Percentiles rank a stretch among this genome's conserved stretches.
Evolutionary conservation across 2,113 vertebrate species (phyloP).

Genomic region (Kryptolebias marmoratus): DNA sequence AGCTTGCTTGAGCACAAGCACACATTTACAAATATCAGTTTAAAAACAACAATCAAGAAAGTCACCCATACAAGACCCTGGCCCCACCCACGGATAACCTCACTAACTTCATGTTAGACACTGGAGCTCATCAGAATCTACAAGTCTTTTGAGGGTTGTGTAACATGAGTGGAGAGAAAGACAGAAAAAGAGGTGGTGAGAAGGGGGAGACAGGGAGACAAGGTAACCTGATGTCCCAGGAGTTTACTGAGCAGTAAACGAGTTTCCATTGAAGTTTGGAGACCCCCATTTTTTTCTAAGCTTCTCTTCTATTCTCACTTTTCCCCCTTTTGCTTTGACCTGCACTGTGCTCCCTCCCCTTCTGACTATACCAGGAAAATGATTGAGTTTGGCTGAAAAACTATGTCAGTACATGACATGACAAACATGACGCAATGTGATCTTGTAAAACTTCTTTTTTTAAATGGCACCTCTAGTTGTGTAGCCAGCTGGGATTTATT

Average conservation of each 20-base stretch:
- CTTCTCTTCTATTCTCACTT: constrained; percentile 34
- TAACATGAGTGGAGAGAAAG: constrained; percentile 75
- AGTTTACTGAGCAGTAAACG: constrained; percentile 66
- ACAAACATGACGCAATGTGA: constrained; percentile 9
- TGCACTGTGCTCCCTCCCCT: constrained; percentile 23
- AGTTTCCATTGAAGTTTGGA: constrained; percentile 69
- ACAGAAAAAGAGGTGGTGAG: constrained; percentile 46
- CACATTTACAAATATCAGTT: constrained; percentile 12
- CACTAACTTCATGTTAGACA: constrained; percentile 68
- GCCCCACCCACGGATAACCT: constrained; percentile 70
- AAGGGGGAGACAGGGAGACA: constrained; percentile 38
- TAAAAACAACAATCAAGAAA: constrained; percentile 20
- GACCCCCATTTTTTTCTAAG: constrained; percentile 30
- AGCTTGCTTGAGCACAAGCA: constrained; percentile 22
- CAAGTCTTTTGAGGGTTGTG: constrained; percentile 77
- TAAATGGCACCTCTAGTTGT: constrained; percentile 5
- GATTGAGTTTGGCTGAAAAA: not conserved
- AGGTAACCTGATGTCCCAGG: constrained; percentile 77
- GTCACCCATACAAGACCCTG: constrained; percentile 13
- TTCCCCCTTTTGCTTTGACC: constrained; percentile 23
- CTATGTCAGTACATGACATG: constrained; percentile 9
- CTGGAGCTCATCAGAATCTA: constrained; percentile 71
- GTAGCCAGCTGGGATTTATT: constrained; percentile 40
- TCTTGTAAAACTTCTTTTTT: constrained; percentile 22
- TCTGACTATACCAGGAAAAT: constrained; percentile 20